Evolutionary conservation across 2,797 vertebrate species (phyloP), one percentile per base, ranked within the genome.

Genomic region (Myotis vivesi): DNA sequence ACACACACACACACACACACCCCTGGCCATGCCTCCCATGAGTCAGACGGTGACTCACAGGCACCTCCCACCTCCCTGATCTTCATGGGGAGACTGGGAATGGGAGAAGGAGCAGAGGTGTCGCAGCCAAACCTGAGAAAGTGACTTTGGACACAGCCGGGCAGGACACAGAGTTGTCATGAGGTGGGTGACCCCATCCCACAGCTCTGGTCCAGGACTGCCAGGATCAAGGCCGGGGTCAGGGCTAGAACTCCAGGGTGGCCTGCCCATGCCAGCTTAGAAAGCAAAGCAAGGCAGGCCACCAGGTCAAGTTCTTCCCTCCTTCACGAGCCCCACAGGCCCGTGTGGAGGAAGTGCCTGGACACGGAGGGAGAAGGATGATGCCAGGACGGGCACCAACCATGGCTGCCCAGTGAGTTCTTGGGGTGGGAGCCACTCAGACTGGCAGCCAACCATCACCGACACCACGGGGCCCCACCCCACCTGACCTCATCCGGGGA

Each of bases 11-110:
- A 28, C 4, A 2, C 7, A 20, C 8, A 23, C 30, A 11, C 4
- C 30, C n/a, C 83, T 73, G 33, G 62, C 44, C 17, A 0, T 33
- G 66, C 51, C 68, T 25, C 23, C 9, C 1, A 0, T 80, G 79
- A 95, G 81, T 92, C 94, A 94, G 0, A 20, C 53, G 44, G 68
- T 96, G 92, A 88, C 83, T 89, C 95, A 79, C 22, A 82, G 64
- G 10, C 71, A 28, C 12, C 6, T 33, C 75, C 44, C 75, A 41
- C 17, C 28, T 77, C 62, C 68, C 36, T 72, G 86, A 30, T 76
- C 53, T 28, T 76, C 46, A 15, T 7, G 38, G 25, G 53, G 79
- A 72, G 55, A 4, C 15, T 36, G 57, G 30, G 30, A 75, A 36
- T 9, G 23, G n/a, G n/a, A 38, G 55, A 36, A 53, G 30, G 33